Percentiles rank a stretch among this genome's conserved stretches.
Conservation (phyloP, 2,113 vertebrate genomes). For the Falco punctatus region DNA sequence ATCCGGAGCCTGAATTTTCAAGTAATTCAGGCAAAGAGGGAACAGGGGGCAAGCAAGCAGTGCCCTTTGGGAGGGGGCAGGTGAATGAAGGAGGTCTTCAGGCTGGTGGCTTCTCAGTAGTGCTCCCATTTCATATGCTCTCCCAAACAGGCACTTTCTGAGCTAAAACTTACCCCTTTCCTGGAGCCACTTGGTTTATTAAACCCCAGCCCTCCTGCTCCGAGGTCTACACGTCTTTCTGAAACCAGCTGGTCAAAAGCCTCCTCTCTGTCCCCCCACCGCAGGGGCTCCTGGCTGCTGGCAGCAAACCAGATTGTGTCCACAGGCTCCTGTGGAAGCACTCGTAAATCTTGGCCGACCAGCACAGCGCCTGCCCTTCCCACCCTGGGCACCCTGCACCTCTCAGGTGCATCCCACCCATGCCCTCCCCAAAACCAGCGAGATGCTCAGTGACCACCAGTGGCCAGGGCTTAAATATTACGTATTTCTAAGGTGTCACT, state of each 20-base stretch:
- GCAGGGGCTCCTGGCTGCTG: background rate
- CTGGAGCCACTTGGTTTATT: background rate
- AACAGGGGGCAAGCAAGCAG: background rate
- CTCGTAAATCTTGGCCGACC: background rate
- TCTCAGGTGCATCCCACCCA: background rate
- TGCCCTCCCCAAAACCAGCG: rapidly evolving
- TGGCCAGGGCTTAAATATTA: background rate
- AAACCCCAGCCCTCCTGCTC: background rate
- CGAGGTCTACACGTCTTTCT: background rate
- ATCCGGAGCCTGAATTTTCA: background rate
- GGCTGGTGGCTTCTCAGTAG: background rate
- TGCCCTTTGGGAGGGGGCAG: background rate
- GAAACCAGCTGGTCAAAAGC: background rate
- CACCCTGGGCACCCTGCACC: background rate
- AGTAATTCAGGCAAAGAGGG: background rate
- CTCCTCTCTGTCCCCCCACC: background rate
- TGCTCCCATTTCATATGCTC: rapidly evolving
- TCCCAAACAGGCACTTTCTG: background rate
- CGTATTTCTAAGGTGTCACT: background rate
- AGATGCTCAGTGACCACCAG: background rate
- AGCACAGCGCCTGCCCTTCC: rapidly evolving
- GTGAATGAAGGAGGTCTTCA: background rate
- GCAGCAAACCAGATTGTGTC: background rate
- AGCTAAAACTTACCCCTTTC: background rate
- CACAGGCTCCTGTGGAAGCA: background rate